phyloP scores from a whole-genome alignment of 53 echinoderm and acorn worm species.

The Apostichopus leukothele region DNA sequence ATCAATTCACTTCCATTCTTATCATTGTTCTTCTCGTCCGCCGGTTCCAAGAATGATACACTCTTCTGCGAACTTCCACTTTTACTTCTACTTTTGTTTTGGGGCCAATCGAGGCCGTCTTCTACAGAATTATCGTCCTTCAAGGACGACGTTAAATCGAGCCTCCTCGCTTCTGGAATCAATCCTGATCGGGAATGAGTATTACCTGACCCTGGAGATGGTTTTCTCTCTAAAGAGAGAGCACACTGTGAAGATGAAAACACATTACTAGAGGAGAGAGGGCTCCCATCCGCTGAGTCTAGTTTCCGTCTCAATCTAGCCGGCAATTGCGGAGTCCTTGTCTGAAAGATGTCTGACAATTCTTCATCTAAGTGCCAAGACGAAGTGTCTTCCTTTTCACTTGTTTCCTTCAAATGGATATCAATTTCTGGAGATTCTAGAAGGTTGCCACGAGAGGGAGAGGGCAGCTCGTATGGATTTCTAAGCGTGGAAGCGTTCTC shows the following conservation, averaged over 20 bases:
- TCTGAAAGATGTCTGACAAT: slow-evolving; percentile 66
- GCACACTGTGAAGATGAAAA: not conserved
- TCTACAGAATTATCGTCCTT: slow-evolving; percentile 1
- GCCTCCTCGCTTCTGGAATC: slow-evolving; percentile 28
- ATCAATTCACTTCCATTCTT: not conserved
- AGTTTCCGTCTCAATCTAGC: slow-evolving; percentile 52
- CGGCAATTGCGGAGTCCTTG: slow-evolving; percentile 74
- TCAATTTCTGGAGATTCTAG: not conserved
- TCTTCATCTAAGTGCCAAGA: slow-evolving; percentile 54
- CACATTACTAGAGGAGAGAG: not conserved
- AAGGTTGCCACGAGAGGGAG: not conserved
- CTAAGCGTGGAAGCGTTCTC: not conserved
- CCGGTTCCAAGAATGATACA: slow-evolving; percentile 78
- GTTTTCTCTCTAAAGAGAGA: not conserved
- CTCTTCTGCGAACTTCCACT: slow-evolving; percentile 86
- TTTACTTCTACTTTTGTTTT: not conserved
- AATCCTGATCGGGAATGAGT: not conserved
- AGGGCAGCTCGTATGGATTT: not conserved
- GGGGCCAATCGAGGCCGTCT: not conserved
- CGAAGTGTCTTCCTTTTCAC: slow-evolving; percentile 3
- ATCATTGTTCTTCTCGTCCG: slow-evolving; percentile 45
- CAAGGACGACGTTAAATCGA: slow-evolving; percentile 3
- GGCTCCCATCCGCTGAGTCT: not conserved
- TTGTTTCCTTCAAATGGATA: not conserved
- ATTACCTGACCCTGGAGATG: not conserved